Conservation (phyloP, 1,140 invertebrate genomes). For the Drosophila equinoxialis region DNA sequence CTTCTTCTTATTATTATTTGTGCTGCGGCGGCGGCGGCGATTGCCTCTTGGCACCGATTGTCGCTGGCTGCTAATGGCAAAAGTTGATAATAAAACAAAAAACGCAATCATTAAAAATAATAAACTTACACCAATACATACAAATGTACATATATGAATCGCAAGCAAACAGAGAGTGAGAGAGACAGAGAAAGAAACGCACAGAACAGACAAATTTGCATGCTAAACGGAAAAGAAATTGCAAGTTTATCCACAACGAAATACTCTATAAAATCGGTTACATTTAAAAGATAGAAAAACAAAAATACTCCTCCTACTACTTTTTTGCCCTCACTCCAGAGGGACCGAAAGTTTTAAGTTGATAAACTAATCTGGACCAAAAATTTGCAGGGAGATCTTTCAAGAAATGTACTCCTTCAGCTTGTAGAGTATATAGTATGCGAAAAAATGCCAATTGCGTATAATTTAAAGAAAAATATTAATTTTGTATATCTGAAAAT, state of each 20-base stretch:
- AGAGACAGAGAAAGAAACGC: neutral
- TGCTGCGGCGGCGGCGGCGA: conserved; percentile 22
- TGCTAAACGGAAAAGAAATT: conserved; percentile 52
- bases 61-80: conserved; percentile 55
- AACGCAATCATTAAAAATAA: conserved; percentile 74
- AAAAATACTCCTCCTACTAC: too few species aligned
- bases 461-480: conserved; percentile 7
- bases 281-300: too few species aligned
- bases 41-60: conserved; percentile 16
- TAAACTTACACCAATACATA: conserved; percentile 40
- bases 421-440: neutral
- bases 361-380: too few species aligned
- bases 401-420: too few species aligned
- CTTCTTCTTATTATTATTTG: conserved; percentile 27
- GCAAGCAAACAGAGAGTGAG: conserved; percentile 5
- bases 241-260: conserved; percentile 36
- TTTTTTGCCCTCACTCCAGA: too few species aligned
- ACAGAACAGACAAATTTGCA: conserved; percentile 60
- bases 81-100: conserved; percentile 71
- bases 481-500: conserved; percentile 15
- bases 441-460: conserved; percentile 9
- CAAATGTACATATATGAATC: conserved; percentile 4
- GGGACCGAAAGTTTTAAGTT: too few species aligned
- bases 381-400: too few species aligned
- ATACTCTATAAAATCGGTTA: conserved; percentile 12